These are phyloP conservation scores for Actinemys pallida DNA, from an alignment of 2,113 vertebrate species.

Conservation along the genomic window DNA sequence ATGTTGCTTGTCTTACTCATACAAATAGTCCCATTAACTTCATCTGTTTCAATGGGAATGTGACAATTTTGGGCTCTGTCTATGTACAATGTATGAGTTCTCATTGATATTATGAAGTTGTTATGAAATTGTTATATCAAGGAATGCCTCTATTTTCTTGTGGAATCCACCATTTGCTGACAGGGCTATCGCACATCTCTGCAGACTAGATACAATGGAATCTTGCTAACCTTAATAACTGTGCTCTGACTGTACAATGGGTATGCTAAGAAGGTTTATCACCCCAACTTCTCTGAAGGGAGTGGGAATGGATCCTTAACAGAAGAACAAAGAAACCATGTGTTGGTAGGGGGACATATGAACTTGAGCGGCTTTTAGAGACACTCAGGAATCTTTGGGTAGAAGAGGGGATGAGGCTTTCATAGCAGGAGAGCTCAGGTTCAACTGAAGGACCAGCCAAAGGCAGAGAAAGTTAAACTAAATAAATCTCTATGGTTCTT, in stretches of 20 bases:
- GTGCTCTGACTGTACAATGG: not conserved
- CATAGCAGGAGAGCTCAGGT: not conserved
- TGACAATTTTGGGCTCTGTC: not conserved
- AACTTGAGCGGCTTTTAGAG: not conserved
- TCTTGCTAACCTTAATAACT: not conserved
- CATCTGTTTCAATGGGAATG: not conserved
- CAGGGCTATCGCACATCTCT: not conserved
- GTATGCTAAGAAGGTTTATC: not conserved
- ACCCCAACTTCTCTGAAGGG: not conserved
- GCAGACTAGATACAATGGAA: not conserved
- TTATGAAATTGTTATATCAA: not conserved
- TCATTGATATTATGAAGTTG: not conserved
- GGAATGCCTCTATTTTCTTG: not conserved
- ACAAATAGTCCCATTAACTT: not conserved
- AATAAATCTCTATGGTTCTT: not conserved
- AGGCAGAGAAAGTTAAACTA: not conserved
- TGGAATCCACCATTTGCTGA: not conserved
- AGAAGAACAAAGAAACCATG: not conserved
- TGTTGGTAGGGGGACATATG: not conserved
- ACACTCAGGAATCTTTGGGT: not conserved
- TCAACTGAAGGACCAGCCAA: not conserved
- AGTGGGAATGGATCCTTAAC: not conserved
- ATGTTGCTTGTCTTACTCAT: not conserved
- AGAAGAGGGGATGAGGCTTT: not conserved
- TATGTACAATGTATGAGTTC: not conserved